Evolutionary conservation across 2,888 invertebrate genomes (phyloP), one percentile per base, ranked within the genome.

Genomic region (Cheiracanthium punctorium): DNA sequence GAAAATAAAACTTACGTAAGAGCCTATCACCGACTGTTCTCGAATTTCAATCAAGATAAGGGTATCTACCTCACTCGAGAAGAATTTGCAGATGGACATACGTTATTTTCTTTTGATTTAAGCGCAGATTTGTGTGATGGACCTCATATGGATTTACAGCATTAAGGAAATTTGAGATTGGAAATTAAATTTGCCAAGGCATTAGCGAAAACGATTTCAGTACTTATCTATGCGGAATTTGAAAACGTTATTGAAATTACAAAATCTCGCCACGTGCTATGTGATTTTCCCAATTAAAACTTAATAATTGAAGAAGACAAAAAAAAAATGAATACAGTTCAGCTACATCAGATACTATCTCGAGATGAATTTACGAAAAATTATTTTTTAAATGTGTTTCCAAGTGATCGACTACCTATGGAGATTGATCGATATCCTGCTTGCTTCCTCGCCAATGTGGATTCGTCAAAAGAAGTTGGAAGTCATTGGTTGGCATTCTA

Each of bases 11-110:
- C 43, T 28, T 75, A 70, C n/a, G 74, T 90, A 12, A 80, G 89
- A 30, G 89, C 89, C 1, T 91, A 90, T 74, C 89, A 90, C 64
- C 90, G 90, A 0, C 71, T 91, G n/a, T 90, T 89, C 43, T 85
- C 84, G 0, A 89, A 89, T 0, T 89, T 89, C 8, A 88, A 88
- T 32, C 88, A 89, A 32, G 90, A 90, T 37, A 80, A 88, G 8
- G 89, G 89, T 8, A 89, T 89, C 67, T 73, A 73, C n/a, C 29
- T 52, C 12, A 14, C 52, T 0, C 24, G 80, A n/a, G 71, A 72
- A 4, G 41, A 72, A 28, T 72, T 28, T 48, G 2, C 28, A 12
- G 14, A 72, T 4, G 71, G 71, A 0, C 14, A 43, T 48, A 2
- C 24, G 0, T 24, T 72, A 0, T 72, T 43, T 17, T 5, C 41